Percentiles rank a stretch among this genome's conserved stretches.
Evolutionary conservation across 2,113 vertebrate genomes (phyloP).

Genomic region (Tupaia chinensis): DNA sequence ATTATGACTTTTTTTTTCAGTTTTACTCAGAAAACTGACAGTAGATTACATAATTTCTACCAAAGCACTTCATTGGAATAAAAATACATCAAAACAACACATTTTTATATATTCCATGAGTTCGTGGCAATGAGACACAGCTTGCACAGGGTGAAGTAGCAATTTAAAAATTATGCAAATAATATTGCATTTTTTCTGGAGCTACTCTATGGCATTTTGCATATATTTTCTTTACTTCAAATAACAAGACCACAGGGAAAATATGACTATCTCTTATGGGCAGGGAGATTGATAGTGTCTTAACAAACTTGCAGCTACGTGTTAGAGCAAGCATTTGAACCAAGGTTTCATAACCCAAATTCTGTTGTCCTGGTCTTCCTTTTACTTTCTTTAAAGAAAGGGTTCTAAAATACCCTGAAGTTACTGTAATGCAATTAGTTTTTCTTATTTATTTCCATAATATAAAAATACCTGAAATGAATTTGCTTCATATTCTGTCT

Average conservation of each 20-base stretch:
- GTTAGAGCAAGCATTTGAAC: not conserved
- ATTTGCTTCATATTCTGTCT: not conserved
- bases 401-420: not conserved
- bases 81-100: slow-evolving; percentile 51
- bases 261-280: not conserved
- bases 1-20: slow-evolving; percentile 61
- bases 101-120: slow-evolving; percentile 22
- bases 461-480: not conserved
- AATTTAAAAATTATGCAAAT: slow-evolving; percentile 34
- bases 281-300: not conserved
- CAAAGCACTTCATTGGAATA: slow-evolving; percentile 48
- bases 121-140: not conserved
- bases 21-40: slow-evolving; percentile 43
- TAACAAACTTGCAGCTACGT: not conserved
- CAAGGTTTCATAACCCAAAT: not conserved
- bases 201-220: not conserved
- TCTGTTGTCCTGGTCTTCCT: not conserved
- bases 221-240: not conserved
- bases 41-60: slow-evolving; percentile 58
- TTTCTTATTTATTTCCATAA: not conserved
- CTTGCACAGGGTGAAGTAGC: not conserved
- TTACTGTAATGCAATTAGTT: not conserved
- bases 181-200: not conserved
- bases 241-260: not conserved
- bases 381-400: slow-evolving; percentile 11